These are phyloP conservation scores for Aromia moschata DNA, from an alignment of 2,888 invertebrate species.

Conservation along the genomic window DNA sequence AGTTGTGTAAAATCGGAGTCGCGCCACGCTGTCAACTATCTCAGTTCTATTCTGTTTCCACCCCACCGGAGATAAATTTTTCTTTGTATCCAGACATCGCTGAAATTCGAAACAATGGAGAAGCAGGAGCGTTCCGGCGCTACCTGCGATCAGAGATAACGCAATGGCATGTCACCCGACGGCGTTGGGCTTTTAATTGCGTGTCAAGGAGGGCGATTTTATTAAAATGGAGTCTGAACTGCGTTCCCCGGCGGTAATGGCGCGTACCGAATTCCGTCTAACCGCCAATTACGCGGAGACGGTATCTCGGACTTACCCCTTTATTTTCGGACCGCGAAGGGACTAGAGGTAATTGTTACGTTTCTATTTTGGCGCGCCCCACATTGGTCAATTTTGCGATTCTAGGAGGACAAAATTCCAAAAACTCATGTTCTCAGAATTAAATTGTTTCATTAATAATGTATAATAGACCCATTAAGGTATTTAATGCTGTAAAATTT, in stretches of 20 bases:
- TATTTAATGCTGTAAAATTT: too few species aligned
- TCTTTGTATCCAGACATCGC: constrained; percentile 4
- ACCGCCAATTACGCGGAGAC: constrained; percentile 8
- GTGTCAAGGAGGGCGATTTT: constrained; percentile 25
- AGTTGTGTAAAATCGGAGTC: too few species aligned
- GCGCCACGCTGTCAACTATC: too few species aligned
- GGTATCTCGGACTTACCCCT: constrained; percentile 10
- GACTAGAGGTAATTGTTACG: neutral
- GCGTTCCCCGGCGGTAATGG: neutral
- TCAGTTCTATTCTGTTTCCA: neutral
- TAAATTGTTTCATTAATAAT: too few species aligned
- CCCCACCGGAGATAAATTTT: constrained; percentile 1
- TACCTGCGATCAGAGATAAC: constrained; percentile 11
- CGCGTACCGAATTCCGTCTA: neutral
- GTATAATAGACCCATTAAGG: too few species aligned
- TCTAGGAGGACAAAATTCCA: too few species aligned
- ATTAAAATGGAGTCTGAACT: constrained; percentile 21
- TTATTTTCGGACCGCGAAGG: neutral
- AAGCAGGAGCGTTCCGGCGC: neutral
- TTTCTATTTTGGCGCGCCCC: neutral
- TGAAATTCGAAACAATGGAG: constrained; percentile 8
- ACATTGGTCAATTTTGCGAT: too few species aligned
- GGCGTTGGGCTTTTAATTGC: constrained; percentile 24
- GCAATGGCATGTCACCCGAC: neutral
- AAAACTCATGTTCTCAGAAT: too few species aligned